A percentile compares a stretch with the other conserved stretches of the same genome.
Conservation (phyloP, 2,797 vertebrate species). For the Phoeniculus purpureus region DNA sequence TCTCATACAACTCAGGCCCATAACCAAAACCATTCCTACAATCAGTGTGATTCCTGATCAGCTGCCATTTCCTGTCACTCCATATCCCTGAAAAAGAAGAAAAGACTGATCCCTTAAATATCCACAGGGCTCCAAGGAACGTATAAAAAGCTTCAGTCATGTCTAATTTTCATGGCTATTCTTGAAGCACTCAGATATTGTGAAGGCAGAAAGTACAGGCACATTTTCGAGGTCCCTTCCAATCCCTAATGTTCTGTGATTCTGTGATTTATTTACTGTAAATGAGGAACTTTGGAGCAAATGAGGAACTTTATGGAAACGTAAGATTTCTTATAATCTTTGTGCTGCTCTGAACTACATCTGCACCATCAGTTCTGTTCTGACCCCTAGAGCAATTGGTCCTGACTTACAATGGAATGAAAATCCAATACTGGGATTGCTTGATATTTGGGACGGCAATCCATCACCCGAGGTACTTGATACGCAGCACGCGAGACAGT, state of each 20-base stretch:
- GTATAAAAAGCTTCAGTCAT: background rate
- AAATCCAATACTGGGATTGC: background rate
- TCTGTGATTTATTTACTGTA: background rate
- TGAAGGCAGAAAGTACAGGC: background rate
- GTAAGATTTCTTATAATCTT: background rate
- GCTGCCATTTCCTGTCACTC: background rate
- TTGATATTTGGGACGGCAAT: background rate
- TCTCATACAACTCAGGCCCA: background rate
- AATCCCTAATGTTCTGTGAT: too few species aligned
- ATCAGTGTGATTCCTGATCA: background rate
- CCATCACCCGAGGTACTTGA: background rate
- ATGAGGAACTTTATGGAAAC: background rate
- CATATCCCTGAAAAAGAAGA: background rate
- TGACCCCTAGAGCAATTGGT: background rate
- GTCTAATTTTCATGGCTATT: background rate
- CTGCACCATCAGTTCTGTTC: background rate
- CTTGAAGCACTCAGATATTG: background rate
- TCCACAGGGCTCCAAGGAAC: background rate
- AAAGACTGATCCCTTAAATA: background rate
- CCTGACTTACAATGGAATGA: background rate
- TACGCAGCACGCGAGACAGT: background rate
- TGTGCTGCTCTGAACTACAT: background rate
- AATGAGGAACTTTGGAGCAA: background rate
- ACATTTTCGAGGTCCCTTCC: background rate
- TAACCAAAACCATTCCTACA: background rate